These are phyloP conservation scores for Calameuta idolon DNA, from an alignment of 2,888 invertebrate genomes.

Conservation along the genomic window DNA sequence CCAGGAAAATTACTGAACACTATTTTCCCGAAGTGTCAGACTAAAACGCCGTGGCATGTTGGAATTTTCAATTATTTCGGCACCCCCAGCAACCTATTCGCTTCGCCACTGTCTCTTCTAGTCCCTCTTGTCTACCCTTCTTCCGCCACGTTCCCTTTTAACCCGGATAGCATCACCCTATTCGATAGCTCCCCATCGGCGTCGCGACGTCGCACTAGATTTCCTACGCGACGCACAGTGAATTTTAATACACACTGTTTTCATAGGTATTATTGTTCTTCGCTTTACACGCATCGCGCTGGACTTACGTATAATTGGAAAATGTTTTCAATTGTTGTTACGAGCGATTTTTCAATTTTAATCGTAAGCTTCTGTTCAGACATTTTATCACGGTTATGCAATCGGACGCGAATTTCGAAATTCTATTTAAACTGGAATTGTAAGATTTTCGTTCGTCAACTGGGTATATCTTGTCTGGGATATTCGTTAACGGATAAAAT, in stretches of 20 bases:
- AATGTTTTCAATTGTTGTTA: not conserved
- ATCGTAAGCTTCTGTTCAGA: not conserved
- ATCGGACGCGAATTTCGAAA: not conserved
- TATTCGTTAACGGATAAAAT: not conserved
- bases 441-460: not conserved
- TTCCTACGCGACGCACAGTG: not conserved
- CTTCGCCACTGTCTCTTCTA: conserved; percentile 2
- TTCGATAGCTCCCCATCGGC: conserved; percentile 2
- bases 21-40: conserved; percentile 5
- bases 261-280: not conserved
- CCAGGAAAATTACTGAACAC: conserved; percentile 7
- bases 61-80: conserved; percentile 8
- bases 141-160: not conserved
- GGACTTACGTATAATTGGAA: not conserved
- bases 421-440: not conserved
- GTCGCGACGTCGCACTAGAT: conserved; percentile 1
- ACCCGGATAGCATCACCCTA: not conserved
- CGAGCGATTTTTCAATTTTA: not conserved
- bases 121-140: not conserved
- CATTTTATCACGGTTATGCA: not conserved
- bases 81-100: not conserved
- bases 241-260: conserved; percentile 1
- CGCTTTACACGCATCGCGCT: not conserved
- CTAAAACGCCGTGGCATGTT: conserved; percentile 4
- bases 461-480: not conserved